Conservation (phyloP, 2,888 invertebrate species). For the Cerceris rybyensis region DNA sequence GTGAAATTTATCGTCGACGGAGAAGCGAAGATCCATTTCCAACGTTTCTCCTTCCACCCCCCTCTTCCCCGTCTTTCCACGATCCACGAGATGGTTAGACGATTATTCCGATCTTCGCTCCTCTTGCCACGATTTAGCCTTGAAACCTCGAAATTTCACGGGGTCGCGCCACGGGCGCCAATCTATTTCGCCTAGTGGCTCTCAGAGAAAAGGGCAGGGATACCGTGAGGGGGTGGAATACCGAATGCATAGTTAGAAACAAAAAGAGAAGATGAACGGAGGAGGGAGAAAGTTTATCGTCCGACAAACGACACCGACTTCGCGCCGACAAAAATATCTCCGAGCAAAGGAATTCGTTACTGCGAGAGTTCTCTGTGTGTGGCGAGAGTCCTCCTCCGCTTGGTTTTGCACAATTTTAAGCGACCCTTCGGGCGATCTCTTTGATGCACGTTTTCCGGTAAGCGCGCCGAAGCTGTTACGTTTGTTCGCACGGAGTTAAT, state of each 20-base stretch:
- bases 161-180: slow-evolving; percentile 14
- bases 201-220: not conserved
- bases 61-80: not conserved
- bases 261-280: slow-evolving; percentile 13
- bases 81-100: slow-evolving; percentile 8
- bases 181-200: slow-evolving; percentile 8
- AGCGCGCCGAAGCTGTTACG: not conserved
- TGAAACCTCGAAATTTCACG: slow-evolving; percentile 15
- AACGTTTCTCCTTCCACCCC: not conserved
- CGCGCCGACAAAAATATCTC: slow-evolving; percentile 58
- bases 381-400: slow-evolving; percentile 22
- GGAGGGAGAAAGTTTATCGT: slow-evolving; percentile 54
- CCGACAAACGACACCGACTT: slow-evolving; percentile 55
- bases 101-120: slow-evolving; percentile 39
- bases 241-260: slow-evolving; percentile 20
- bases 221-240: slow-evolving; percentile 33
- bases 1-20: slow-evolving; percentile 22
- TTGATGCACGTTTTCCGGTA: slow-evolving; percentile 49
- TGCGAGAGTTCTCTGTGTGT: slow-evolving; percentile 28
- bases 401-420: slow-evolving; percentile 48
- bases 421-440: slow-evolving; percentile 42
- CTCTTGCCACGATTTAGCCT: slow-evolving; percentile 45
- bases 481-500: not conserved
- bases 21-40: not conserved
- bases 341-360: slow-evolving; percentile 55